Base-by-base conservation (phyloP, 2,888 invertebrate genomes). In the Phalera bucephala region DNA sequence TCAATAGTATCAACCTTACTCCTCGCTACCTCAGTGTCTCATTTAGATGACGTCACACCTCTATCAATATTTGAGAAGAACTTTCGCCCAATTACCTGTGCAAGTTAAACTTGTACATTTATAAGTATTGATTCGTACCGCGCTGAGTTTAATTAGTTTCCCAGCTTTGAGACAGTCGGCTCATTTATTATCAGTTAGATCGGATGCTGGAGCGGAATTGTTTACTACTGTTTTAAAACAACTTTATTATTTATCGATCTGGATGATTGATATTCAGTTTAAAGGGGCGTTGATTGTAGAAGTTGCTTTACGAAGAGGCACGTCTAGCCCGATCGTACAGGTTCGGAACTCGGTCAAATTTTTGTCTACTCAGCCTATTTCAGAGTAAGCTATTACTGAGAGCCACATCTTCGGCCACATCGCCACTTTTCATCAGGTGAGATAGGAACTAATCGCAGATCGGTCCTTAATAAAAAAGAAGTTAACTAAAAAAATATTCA, bases 121-220 rank as follows among this genome's bases (percentile, higher is more conserved):
- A 77, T 76, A 80, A 81, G 81, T 82, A 88, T 88, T 80, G 85
- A 83, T 84, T 83, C 71, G 71, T 67, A 67, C 64, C 66, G 70
- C 61, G 36, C 54, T 69, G 70, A 83, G 73, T 86, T 86, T 83
- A 88, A 88, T 88, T 87, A 85, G 84, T 85, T 88, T 73, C 68
- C n/a, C 57, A 75, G 72, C 69, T 79, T 71, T 70, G 72, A 75
- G 71, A 71, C 66, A 68, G 66, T 66, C 60, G 64, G 54, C 72
- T 80, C 76, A 80, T 84, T 84, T 83, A 79, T 82, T 77, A 79
- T 76, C 75, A 68, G 64, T 71, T 51, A 67, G 66, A 62, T 65
- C 69, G 65, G 47, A 52, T 57, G 31, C 36, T 50, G 27, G 43
- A 38, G 30, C 44, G 38, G 31, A 40, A 54, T 41, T 48, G 33